phyloP scores from a whole-genome alignment of 2,113 vertebrate genomes.

The Siniperca knerii region DNA sequence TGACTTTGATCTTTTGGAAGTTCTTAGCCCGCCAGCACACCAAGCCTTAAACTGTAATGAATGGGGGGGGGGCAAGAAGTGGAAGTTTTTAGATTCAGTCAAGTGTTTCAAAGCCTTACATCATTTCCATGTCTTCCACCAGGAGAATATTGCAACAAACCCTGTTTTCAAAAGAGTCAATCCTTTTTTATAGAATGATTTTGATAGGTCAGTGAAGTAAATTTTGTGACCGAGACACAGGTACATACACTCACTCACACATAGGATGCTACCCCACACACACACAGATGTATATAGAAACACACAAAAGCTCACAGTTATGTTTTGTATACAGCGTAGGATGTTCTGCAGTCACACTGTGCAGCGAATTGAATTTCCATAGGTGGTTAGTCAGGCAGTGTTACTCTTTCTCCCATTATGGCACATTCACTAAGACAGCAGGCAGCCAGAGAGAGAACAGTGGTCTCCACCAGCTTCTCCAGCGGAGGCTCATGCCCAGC shows the following conservation, averaged over 20 bases:
- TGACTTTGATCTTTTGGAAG: slow-evolving; percentile 70
- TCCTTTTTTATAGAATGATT: slow-evolving; percentile 25
- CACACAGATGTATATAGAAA: not conserved
- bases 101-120: slow-evolving; percentile 77
- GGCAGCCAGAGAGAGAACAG: slow-evolving; percentile 45
- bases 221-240: slow-evolving; percentile 13
- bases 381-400: slow-evolving; percentile 57
- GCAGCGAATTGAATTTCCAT: slow-evolving; percentile 63
- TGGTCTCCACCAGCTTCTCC: slow-evolving; percentile 40
- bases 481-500: slow-evolving; percentile 38
- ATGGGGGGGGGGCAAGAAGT: slow-evolving; percentile 30
- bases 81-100: slow-evolving; percentile 59
- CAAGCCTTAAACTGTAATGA: slow-evolving; percentile 55
- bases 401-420: slow-evolving; percentile 60
- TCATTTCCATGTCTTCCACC: slow-evolving; percentile 64
- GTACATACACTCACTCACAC: not conserved
- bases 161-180: slow-evolving; percentile 54
- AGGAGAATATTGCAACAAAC: slow-evolving; percentile 56
- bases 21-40: slow-evolving; percentile 48
- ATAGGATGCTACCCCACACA: slow-evolving; percentile 8
- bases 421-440: slow-evolving; percentile 53
- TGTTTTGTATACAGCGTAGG: slow-evolving; percentile 47
- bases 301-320: slow-evolving; percentile 13
- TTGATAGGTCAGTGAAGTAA: slow-evolving; percentile 47
- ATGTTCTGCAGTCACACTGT: slow-evolving; percentile 50